Conservation (phyloP, 2,797 vertebrate species). For the Rhodeus uyekii region DNA sequence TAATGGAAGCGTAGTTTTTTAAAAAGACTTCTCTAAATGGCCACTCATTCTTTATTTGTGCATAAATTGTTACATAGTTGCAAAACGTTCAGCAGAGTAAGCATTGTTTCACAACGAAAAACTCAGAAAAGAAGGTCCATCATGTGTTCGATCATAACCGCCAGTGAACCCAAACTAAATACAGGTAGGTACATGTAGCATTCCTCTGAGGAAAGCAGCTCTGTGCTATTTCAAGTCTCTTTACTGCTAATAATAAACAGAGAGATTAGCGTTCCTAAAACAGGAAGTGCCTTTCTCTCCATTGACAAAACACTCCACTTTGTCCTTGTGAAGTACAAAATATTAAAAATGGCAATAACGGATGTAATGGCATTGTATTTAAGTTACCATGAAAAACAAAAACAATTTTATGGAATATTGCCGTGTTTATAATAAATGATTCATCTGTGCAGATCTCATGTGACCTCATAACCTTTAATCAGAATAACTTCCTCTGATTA, state of each 20-base stretch:
- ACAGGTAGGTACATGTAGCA: not conserved
- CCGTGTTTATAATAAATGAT: not conserved
- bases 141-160: not conserved
- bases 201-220: not conserved
- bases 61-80: not conserved
- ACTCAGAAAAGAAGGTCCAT: not conserved
- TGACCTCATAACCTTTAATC: not conserved
- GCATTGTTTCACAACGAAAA: not conserved
- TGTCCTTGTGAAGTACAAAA: constrained; percentile 17
- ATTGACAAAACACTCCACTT: not conserved
- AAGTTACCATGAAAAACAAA: not conserved
- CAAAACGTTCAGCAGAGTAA: not conserved
- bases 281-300: constrained; percentile 25
- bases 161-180: not conserved
- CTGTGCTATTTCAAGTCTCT: not conserved
- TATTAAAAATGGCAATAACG: not conserved
- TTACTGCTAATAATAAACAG: constrained; percentile 25
- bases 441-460: not conserved
- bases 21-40: not conserved
- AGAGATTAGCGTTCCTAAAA: constrained; percentile 2
- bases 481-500: not conserved
- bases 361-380: not conserved
- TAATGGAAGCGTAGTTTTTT: not conserved
- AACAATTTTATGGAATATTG: not conserved
- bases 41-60: not conserved